phyloP scores from a whole-genome alignment of 2,888 invertebrate species.

The Xestobium rufovillosum region DNA sequence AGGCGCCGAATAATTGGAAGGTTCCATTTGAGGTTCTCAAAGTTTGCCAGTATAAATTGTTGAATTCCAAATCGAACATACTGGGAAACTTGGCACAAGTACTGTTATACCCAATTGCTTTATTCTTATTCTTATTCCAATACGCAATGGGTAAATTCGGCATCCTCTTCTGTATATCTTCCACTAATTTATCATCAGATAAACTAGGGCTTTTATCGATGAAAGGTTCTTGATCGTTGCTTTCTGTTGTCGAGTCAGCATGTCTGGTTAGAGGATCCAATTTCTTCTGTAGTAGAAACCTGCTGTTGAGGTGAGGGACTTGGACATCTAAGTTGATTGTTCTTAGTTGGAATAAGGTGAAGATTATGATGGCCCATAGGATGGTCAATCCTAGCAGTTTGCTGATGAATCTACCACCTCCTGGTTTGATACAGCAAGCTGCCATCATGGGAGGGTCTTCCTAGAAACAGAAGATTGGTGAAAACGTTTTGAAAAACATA shows the following conservation, averaged over 20 bases:
- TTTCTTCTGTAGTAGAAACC: conserved; percentile 48
- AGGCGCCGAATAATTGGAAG: conserved; percentile 85
- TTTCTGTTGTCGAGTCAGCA: conserved; percentile 41
- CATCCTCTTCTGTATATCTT: conserved; percentile 69
- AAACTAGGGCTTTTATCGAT: conserved; percentile 54
- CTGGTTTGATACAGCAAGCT: conserved; percentile 5
- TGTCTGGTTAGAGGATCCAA: conserved; percentile 39
- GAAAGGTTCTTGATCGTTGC: conserved; percentile 49
- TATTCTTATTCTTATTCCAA: conserved; percentile 77
- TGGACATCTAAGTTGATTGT: conserved; percentile 38
- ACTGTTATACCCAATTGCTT: conserved; percentile 59
- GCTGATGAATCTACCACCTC: conserved; percentile 43
- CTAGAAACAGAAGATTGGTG: not conserved
- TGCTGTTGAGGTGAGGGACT: conserved; percentile 42
- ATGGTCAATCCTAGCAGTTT: conserved; percentile 43
- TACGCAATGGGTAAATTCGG: conserved; percentile 80
- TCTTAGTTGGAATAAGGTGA: conserved; percentile 40
- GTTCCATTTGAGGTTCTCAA: conserved; percentile 76
- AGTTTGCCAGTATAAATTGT: conserved; percentile 91
- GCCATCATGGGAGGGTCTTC: not conserved
- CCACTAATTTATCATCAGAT: conserved; percentile 67
- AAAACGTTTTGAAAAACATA: not conserved
- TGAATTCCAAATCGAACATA: conserved; percentile 85
- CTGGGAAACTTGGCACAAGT: conserved; percentile 81
- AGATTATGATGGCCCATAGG: conserved; percentile 44